Percentiles rank a stretch among this genome's conserved stretches.
Conservation (phyloP, 2,888 invertebrate genomes). For the Graphium colonna region DNA sequence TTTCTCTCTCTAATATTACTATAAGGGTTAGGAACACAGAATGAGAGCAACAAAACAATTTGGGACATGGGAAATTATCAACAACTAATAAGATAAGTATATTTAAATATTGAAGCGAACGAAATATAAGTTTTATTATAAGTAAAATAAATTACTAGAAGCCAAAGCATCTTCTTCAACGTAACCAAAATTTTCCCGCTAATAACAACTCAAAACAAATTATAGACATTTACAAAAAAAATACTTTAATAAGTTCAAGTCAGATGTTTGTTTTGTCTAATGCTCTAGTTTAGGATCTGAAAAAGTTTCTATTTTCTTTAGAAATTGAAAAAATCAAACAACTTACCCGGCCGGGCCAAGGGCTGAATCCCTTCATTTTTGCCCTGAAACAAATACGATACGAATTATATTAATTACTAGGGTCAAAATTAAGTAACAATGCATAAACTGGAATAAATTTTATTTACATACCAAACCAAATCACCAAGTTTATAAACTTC, state of each 20-base stretch:
- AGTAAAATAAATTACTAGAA: neutral
- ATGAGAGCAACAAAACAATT: constrained; percentile 7
- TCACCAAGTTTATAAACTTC: constrained; percentile 75
- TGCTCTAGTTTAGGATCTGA: neutral
- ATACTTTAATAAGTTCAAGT: constrained; percentile 13
- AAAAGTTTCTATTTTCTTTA: constrained; percentile 13
- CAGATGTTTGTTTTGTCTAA: neutral
- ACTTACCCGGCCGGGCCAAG: constrained; percentile 98
- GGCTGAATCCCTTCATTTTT: constrained; percentile 98
- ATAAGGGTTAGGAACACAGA: constrained; percentile 11
- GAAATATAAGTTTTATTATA: neutral
- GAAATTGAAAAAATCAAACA: constrained; percentile 46
- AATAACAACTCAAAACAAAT: constrained; percentile 21
- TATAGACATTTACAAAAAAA: constrained; percentile 14
- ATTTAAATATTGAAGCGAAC: no score
- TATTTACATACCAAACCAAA: constrained; percentile 54
- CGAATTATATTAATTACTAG: constrained; percentile 20
- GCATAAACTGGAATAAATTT: constrained; percentile 27
- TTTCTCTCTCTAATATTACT: constrained; percentile 18
- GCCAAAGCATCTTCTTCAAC: constrained; percentile 13
- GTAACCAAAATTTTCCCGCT: constrained; percentile 29
- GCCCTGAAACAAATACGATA: constrained; percentile 86
- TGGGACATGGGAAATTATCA: neutral
- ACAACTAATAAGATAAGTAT: neutral
- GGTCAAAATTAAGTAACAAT: constrained; percentile 30